These are phyloP conservation scores for Drosophila birchii DNA, from an alignment of 2,888 invertebrate species.

Conservation along the genomic window DNA sequence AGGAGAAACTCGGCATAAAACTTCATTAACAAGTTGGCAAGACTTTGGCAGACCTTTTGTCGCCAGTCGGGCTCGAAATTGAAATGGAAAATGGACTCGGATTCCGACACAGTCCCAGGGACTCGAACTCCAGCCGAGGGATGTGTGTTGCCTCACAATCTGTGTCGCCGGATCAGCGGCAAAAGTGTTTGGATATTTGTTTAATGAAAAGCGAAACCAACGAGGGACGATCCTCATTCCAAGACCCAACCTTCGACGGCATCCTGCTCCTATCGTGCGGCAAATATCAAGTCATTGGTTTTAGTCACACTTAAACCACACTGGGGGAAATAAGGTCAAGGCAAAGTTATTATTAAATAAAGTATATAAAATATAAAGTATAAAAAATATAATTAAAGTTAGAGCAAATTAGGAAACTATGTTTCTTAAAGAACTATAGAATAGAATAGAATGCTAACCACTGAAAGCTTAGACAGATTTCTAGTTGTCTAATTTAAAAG, in stretches of 20 bases:
- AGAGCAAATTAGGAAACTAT: too few species aligned
- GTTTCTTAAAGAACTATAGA: too few species aligned
- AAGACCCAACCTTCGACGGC: slow-evolving; percentile 5
- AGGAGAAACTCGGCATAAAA: slow-evolving; percentile 26
- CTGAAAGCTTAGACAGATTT: too few species aligned
- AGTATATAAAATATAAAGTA: not conserved
- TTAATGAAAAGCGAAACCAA: slow-evolving; percentile 78
- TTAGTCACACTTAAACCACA: slow-evolving; percentile 51
- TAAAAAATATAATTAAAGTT: not conserved
- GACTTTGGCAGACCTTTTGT: slow-evolving; percentile 69
- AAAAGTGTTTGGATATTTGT: slow-evolving; percentile 78
- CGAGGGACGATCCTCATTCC: slow-evolving; percentile 37
- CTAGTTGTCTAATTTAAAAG: too few species aligned
- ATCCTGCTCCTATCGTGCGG: slow-evolving; percentile 56
- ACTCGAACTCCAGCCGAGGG: slow-evolving; percentile 30
- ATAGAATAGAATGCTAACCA: too few species aligned
- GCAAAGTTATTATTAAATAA: not conserved
- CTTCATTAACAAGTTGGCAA: slow-evolving; percentile 49
- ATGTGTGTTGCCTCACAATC: slow-evolving; percentile 57
- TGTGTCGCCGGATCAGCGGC: slow-evolving; percentile 76
- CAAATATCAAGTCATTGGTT: slow-evolving; percentile 74
- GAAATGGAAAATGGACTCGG: slow-evolving; percentile 47
- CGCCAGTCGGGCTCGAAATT: slow-evolving; percentile 57
- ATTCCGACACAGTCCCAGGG: not conserved
- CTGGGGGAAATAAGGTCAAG: not conserved